Percentiles rank a stretch among this genome's conserved stretches.
Conservation (phyloP, 1,140 invertebrate species). For the Antheraea pernyi region DNA sequence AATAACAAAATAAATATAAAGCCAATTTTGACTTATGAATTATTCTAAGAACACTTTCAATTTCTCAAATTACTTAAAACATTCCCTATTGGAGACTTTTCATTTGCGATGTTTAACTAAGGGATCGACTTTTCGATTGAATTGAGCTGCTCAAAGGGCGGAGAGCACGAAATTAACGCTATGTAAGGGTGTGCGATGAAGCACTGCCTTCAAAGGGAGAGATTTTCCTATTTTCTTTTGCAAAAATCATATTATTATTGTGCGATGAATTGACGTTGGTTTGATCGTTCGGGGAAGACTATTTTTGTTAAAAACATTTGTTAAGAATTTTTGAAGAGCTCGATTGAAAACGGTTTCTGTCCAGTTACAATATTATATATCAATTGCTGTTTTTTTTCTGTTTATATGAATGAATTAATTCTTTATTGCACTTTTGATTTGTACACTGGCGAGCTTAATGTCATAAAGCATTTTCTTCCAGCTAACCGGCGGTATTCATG, state of each 20-base stretch:
- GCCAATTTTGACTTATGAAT: constrained; percentile 26
- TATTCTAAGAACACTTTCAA: constrained; percentile 63
- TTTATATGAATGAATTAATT: no score
- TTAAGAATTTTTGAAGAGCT: background rate
- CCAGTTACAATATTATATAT: background rate
- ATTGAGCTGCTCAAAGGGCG: constrained; percentile 72
- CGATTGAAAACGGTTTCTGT: background rate
- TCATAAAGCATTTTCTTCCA: no score
- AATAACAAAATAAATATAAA: background rate
- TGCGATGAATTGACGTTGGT: constrained; percentile 9
- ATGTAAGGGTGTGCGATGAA: constrained; percentile 60
- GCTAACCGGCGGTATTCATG: no score
- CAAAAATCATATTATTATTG: constrained; percentile 41
- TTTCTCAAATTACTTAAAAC: constrained; percentile 73
- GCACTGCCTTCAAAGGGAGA: constrained; percentile 62
- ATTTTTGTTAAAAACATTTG: background rate
- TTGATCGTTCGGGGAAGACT: background rate
- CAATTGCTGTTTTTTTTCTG: no score
- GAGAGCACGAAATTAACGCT: constrained; percentile 64
- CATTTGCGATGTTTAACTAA: constrained; percentile 75
- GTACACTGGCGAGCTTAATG: no score
- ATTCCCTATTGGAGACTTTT: constrained; percentile 67
- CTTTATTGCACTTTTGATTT: no score
- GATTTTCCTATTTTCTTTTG: constrained; percentile 64
- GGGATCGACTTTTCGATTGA: constrained; percentile 73